Conservation (phyloP, 2,888 invertebrate genomes). For the Rotaria macrura region DNA sequence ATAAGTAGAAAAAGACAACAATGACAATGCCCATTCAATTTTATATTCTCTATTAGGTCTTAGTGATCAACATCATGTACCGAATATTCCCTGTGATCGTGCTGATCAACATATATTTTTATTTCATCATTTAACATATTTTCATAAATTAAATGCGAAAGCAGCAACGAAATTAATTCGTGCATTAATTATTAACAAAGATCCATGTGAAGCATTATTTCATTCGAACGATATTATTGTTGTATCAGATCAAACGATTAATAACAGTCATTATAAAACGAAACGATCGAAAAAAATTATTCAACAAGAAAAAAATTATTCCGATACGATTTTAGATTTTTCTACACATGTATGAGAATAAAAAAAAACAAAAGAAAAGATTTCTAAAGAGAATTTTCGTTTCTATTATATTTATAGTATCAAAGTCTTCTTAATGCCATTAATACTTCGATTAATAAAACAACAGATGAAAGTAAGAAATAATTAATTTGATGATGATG, state of each 20-base stretch:
- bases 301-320: neutral
- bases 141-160: conserved; percentile 14
- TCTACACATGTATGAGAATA: neutral
- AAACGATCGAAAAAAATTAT: neutral
- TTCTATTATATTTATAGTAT: neutral
- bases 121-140: conserved; percentile 19
- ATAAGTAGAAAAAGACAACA: neutral
- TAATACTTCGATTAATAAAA: neutral
- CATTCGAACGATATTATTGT: neutral
- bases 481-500: no score
- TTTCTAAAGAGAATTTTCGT: neutral
- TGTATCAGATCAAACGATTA: neutral
- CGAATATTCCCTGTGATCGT: conserved; percentile 10
- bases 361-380: neutral
- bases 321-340: neutral
- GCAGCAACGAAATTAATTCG: conserved; percentile 17
- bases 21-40: no score
- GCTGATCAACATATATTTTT: conserved; percentile 15
- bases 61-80: conserved; percentile 9
- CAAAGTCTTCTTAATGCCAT: neutral
- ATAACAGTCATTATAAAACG: neutral
- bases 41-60: neutral
- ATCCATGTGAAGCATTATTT: neutral
- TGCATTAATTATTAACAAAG: neutral
- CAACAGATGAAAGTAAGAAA: neutral